Evolutionary conservation across 2,113 vertebrate species (phyloP), one percentile per base, ranked within the genome.

Genomic region (Progne subis): DNA sequence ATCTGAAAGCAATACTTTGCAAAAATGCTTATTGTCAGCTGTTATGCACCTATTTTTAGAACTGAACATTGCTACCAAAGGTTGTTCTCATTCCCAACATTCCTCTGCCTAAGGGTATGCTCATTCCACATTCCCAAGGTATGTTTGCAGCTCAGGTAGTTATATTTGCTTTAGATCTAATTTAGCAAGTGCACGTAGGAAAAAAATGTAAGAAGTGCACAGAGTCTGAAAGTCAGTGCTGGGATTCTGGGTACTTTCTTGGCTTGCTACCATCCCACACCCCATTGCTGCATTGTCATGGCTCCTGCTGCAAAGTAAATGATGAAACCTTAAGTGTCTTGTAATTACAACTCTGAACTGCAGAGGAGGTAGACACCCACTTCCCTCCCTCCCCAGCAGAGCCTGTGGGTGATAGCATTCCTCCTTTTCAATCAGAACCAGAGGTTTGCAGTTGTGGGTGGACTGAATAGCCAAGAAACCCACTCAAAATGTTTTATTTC

Each of bases 1-100:
- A 57, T 70, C 29, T 77, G 68, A 85, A 85, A 70, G 79, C 44
- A 88, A 75, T 81, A 60, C 47, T 85, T 92, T n/a, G 39, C 71
- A 86, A 74, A 94, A 96, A 88, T 81, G 79, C n/a, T 83, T 93
- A 71, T 95, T 90, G 92, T 96, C 88, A 90, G 75, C 90, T 86
- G 87, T 70, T 75, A 70, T 14, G 1, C 44, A 41, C 18, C 68
- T 94, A 96, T 89, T 97, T 96, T 97, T 96, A 93, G 94, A 92
- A 95, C 24, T 3, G 0, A 90, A 67, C 64, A 81, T 75, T 18
- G 31, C 82, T 93, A 81, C 76, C 52, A 88, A 90, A 91, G 71
- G 71, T 94, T 93, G 82, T 92, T 96, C 82, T 93, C 37, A 63
- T 86, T 94, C 90, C 85, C 85, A 86, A 29, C 76, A 71, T 88